Conservation (phyloP, 2,113 vertebrate species). For the Zingel zingel region DNA sequence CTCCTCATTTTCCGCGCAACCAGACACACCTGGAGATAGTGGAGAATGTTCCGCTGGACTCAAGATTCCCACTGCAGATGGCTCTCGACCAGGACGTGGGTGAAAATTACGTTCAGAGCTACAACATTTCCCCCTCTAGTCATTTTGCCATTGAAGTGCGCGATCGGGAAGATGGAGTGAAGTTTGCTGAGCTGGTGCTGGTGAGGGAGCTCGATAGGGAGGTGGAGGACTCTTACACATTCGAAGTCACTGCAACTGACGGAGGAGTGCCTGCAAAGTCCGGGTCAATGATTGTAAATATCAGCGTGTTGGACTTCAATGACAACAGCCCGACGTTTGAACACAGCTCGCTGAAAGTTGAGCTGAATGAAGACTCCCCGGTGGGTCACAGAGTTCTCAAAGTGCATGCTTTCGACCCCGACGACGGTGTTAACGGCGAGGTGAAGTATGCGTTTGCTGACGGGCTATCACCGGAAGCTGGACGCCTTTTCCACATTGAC, state of each 20-base stretch:
- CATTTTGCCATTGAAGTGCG: conserved; percentile 79
- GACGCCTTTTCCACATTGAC: conserved; percentile 80
- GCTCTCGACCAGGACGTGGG: conserved; percentile 84
- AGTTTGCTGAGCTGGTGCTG: conserved; percentile 81
- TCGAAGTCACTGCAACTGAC: conserved; percentile 78
- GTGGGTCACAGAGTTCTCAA: conserved; percentile 78
- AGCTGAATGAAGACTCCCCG: conserved; percentile 82
- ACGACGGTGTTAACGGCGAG: conserved; percentile 81
- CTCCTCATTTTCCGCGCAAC: conserved; percentile 73
- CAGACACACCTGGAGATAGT: conserved; percentile 78
- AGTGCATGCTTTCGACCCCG: conserved; percentile 84
- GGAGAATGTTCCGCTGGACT: conserved; percentile 76
- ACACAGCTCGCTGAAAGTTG: conserved; percentile 78
- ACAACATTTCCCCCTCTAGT: conserved; percentile 77
- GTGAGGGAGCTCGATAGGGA: conserved; percentile 81
- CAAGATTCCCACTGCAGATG: conserved; percentile 76
- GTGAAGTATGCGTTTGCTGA: conserved; percentile 81
- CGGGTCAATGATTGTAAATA: conserved; percentile 71
- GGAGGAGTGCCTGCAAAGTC: conserved; percentile 68
- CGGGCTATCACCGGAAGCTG: conserved; percentile 53
- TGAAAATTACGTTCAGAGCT: conserved; percentile 83
- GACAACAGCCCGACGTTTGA: conserved; percentile 86
- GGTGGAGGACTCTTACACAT: conserved; percentile 75
- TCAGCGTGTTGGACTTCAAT: conserved; percentile 84
- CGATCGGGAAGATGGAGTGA: conserved; percentile 77